Evolutionary conservation across 2,797 vertebrate species (phyloP).

Genomic region (Sarcophilus harrisii): DNA sequence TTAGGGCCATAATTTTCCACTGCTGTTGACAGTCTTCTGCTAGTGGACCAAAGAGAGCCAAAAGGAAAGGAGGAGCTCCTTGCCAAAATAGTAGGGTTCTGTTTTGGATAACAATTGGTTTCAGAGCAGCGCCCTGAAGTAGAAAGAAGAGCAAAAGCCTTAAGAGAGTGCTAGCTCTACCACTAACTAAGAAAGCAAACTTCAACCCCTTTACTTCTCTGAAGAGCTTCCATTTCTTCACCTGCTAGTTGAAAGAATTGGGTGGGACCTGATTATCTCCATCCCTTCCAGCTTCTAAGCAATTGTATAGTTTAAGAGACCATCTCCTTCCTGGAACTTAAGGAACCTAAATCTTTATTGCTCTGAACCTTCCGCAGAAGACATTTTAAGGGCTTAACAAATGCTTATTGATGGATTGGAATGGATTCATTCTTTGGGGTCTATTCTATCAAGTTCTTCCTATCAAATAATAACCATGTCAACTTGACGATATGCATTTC

Average conservation of each 20-base stretch:
- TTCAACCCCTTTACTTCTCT: neutral
- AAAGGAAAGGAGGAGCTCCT: neutral
- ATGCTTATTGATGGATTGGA: neutral
- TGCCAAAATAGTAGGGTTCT: neutral
- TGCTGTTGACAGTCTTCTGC: accelerated
- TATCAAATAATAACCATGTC: neutral
- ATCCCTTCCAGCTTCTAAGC: neutral
- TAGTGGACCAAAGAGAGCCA: neutral
- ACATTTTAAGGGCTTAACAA: neutral
- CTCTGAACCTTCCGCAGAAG: neutral
- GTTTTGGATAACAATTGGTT: constrained; percentile 4
- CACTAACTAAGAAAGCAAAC: neutral
- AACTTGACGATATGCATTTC: neutral
- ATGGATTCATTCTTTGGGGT: neutral
- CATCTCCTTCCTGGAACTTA: neutral
- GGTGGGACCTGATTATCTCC: neutral
- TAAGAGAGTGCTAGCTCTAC: neutral
- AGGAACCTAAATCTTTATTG: neutral
- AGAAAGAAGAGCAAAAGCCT: neutral
- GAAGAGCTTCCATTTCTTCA: neutral
- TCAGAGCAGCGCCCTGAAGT: neutral
- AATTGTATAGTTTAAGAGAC: neutral
- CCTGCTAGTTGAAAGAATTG: neutral
- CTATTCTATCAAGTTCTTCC: neutral
- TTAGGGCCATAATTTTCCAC: constrained; percentile 3